A percentile compares a stretch with the other conserved stretches of the same genome.
These are phyloP conservation scores for Propithecus coquereli DNA, from an alignment of 2,113 vertebrate genomes.

Conservation along the genomic window DNA sequence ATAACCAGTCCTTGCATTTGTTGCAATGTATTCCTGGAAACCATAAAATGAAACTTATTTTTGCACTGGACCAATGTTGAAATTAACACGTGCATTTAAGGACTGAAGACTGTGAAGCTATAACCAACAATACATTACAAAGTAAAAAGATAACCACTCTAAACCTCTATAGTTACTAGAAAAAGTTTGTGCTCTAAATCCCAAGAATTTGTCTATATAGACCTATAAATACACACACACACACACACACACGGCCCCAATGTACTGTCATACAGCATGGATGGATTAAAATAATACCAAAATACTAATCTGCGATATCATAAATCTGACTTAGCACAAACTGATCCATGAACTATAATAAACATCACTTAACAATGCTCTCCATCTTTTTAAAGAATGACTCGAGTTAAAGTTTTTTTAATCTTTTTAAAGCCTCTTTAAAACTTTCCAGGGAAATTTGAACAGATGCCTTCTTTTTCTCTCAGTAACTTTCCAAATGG, in stretches of 20 bases:
- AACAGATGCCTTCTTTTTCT: neutral
- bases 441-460: neutral
- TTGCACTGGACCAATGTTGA: neutral
- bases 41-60: neutral
- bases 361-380: neutral
- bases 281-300: neutral
- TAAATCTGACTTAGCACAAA: neutral
- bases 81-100: neutral
- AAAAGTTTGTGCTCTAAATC: neutral
- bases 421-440: neutral
- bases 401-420: neutral
- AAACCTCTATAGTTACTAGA: neutral
- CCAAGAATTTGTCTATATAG: neutral
- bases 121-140: neutral
- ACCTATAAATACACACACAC: neutral
- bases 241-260: neutral
- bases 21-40: neutral
- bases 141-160: neutral
- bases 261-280: neutral
- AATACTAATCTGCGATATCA: neutral
- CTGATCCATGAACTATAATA: neutral
- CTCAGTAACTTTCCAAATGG: conserved; percentile 2
- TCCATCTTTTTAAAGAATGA: neutral
- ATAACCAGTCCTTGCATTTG: neutral
- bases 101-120: neutral